Evolutionary conservation across 2,113 vertebrate species (phyloP), one percentile per base, ranked within the genome.

Genomic region (Aix galericulata): DNA sequence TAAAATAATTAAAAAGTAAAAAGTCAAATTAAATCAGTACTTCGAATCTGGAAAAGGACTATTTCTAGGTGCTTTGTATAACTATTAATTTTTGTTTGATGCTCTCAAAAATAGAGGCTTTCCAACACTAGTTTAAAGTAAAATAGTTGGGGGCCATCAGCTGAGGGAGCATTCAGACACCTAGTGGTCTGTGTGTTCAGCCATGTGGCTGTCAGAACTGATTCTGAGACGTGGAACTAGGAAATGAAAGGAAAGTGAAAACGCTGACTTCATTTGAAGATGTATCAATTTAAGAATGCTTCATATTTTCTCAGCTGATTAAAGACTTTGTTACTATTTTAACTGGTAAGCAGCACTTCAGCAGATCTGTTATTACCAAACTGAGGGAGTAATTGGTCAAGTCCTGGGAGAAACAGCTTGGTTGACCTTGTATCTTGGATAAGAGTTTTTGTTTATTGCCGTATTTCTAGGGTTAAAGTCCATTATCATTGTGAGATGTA

Each of bases 401-500:
- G 42, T 86, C 86, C 53, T 58, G 58, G 63, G 50, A 94, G 81
- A 31, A 91, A 18, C 18, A 62, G 36, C 29, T 15, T 2, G 1
- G 23, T 86, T 15, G 11, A 72, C 34, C 83, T 22, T 82, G 59
- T 86, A 86, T 22, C 56, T 78, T 56, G 59, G 27, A 42, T 29
- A 34, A 74, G 55, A 42, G 29, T 78, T 90, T 29, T 63, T 31
- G 23, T 77, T 88, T 77, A 92, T 42, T 86, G 46, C 82, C n/a
- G 88, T 88, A 69, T 89, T 95, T 89, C 68, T 56, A n/a, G 87
- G 46, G 72, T 86, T 80, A 59, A 80, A 88, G 67, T 83, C 31
- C 8, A 20, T 72, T 78, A 23, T 56, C 21, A 8, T n/a, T 73
- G 10, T 40, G 40, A 84, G 73, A 60, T 68, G 68, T 25, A 21